These are phyloP conservation scores for Hypolimnas misippus DNA, from an alignment of 2,888 invertebrate species.

Conservation along the genomic window DNA sequence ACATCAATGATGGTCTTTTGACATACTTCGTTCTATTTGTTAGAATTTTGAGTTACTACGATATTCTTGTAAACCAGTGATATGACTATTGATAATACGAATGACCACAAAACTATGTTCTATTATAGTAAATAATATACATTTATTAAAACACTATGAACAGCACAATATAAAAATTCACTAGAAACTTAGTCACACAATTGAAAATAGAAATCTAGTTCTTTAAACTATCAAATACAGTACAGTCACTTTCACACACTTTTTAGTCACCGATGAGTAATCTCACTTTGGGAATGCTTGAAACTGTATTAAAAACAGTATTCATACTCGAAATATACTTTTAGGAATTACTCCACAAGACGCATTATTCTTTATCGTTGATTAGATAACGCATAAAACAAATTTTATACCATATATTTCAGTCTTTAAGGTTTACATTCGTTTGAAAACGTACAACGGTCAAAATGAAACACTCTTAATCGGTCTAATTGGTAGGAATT, in stretches of 20 bases:
- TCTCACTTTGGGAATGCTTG: neutral
- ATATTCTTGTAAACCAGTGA: no score
- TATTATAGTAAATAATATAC: no score
- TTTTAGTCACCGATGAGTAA: conserved; percentile 5
- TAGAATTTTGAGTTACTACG: no score
- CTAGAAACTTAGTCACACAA: neutral
- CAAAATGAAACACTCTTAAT: conserved; percentile 18
- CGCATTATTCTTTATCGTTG: neutral
- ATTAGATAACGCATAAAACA: neutral
- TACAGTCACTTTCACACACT: neutral
- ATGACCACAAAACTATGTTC: no score
- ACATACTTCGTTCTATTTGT: no score
- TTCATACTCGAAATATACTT: neutral
- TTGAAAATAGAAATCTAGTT: neutral
- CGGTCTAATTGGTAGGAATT: conserved; percentile 32
- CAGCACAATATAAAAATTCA: no score
- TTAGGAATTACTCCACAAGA: neutral
- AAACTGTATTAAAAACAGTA: neutral
- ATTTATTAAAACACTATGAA: no score
- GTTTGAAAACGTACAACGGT: conserved; percentile 4
- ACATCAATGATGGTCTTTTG: no score
- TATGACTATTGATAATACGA: no score
- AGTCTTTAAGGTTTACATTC: neutral
- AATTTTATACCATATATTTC: neutral
- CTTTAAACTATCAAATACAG: neutral